Evolutionary conservation across 2,797 vertebrate genomes (phyloP), one percentile per base, ranked within the genome.

Genomic region (Myotis vivesi): DNA sequence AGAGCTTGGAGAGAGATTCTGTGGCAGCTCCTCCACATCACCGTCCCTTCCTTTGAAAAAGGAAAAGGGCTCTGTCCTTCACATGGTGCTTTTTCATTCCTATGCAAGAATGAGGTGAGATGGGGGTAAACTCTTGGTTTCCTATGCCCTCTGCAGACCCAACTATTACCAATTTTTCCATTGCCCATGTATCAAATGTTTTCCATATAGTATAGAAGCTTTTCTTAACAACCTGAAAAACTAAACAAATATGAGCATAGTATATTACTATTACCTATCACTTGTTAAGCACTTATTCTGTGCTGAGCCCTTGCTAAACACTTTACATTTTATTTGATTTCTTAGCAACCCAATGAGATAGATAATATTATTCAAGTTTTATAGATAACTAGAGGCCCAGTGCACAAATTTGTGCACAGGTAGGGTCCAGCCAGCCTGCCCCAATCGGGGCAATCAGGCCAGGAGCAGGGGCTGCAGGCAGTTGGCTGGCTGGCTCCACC

Each of bases 331-430:
- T 69, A 72, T 68, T 83, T 92, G 46, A 2, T 64, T 36, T 89
- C 38, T 77, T 86, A 77, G 33, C 19, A 84, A 28, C 66, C 15
- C 36, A 85, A 15, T 75, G 22, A 91, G 25, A 38, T 72, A 72
- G 8, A 49, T 85, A 85, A 59, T 85, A 92, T 30, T 85, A 92
- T 36, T 64, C 38, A 73, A 46, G 53, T 94, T 91, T 91, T 87
- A 62, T 12, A 80, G 51, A 62, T 93, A 46, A 44, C 44, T 44
- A 44, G 44, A 44, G 44, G 10, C 44, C 44, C 44, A 2, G 44
- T 11, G 44, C 44, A 44, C 44, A 44, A 44, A 44, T 44, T 3
- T 11, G 44, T 44, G 44, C 44, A 44, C 44, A 44, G 44, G 10
- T 44, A 44, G 44, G 44, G 10, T 44, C 44, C 44, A 44, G 44